Evolutionary conservation across 2,113 vertebrate species (phyloP), one percentile per base, ranked within the genome.

Genomic region (Tursiops truncatus): DNA sequence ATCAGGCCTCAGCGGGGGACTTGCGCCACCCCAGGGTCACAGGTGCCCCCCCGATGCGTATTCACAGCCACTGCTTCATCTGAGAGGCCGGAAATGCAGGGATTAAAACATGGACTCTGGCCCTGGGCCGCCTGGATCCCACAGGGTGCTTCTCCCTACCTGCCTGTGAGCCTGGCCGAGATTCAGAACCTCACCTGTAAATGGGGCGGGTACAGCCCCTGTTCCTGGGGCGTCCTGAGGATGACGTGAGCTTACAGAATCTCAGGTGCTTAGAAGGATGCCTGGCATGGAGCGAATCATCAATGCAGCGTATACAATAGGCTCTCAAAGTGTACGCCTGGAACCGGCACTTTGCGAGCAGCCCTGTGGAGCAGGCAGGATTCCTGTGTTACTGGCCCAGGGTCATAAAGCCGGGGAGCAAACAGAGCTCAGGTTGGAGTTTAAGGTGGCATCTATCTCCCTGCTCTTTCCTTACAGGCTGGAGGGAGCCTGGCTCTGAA

Each of bases 191-290:
- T 83, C n/a, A 2, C 31, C 44, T 0, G 28, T 28, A n/a, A 38
- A 10, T 1, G 28, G 28, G 36, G 74, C 28, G 10, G 28, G 58
- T 36, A 13, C 1, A 13, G 26, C 28, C 38, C 28, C 10, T 21
- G 14, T 23, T 70, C 50, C 1, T 1, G 3, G 20, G 47, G 9
- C 26, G 2, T 53, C 50, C 62, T 41, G 70, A 60, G 50, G 41
- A 13, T n/a, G 0, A 23, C 0, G 0, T 15, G 56, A 41, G 70
- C 21, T 70, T 36, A 60, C 1, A 20, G 33, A 15, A 14, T 26
- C 56, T 47, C 56, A 8, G n/a, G 33, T 13, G 28, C 65, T 73
- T 13, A 56, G n/a, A 58, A 9, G 2, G 5, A 26, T 20, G 41
- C 63, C 60, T 41, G 41, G 21, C 53, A 11, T 0, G 20, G 3